phyloP scores from a whole-genome alignment of 2,888 invertebrate genomes.

The Plagiodera versicolora region DNA sequence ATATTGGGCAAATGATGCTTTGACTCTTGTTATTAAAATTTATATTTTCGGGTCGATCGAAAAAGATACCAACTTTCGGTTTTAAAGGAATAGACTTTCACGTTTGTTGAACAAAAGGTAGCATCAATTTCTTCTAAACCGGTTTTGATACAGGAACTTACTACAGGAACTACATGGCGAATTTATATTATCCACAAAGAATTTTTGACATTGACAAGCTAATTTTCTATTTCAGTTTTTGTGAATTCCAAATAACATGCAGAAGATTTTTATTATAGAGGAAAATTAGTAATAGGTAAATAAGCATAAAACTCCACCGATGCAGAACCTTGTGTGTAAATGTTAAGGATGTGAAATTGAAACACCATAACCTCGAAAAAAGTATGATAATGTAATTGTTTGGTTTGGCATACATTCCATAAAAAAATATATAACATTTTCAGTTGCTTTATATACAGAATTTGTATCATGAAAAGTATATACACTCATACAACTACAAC shows the following conservation, averaged over 20 bases:
- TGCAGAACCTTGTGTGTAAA: not conserved
- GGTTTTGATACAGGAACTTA: no score
- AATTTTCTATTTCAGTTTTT: not conserved
- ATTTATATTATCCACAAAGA: no score
- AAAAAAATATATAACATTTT: slow-evolving; percentile 35
- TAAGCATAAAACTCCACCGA: not conserved
- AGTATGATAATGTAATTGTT: slow-evolving; percentile 9
- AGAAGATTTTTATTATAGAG: not conserved
- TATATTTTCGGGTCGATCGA: no score
- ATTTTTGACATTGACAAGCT: no score
- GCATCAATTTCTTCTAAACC: no score
- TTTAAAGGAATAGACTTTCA: no score
- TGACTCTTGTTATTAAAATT: no score
- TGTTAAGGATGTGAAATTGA: not conserved
- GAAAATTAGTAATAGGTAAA: not conserved
- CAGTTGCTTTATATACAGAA: slow-evolving; percentile 16
- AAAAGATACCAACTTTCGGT: no score
- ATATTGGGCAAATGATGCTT: no score
- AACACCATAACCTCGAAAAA: slow-evolving; percentile 8
- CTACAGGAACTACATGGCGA: no score
- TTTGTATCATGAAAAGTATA: slow-evolving; percentile 6
- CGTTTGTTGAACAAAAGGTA: no score
- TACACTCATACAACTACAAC: slow-evolving; percentile 21
- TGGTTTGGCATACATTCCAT: slow-evolving; percentile 32
- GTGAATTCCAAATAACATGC: not conserved